These are phyloP conservation scores for Doris montereyensis DNA, from an alignment of 2,888 invertebrate species.

Conservation along the genomic window DNA sequence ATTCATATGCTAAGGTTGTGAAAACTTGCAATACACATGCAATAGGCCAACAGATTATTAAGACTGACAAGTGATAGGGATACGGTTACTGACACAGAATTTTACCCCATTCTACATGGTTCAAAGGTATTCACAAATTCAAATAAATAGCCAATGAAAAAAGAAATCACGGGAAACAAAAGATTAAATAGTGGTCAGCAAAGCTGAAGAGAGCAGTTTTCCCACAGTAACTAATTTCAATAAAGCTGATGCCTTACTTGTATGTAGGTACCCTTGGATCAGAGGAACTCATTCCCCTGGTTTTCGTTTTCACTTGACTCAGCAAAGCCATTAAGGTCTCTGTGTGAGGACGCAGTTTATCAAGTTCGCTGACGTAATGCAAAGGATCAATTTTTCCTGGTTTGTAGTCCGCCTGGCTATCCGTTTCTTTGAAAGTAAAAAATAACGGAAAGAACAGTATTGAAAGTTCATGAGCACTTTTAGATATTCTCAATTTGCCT, in stretches of 20 bases:
- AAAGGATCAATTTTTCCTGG: constrained; percentile 56
- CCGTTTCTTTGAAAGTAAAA: constrained; percentile 25
- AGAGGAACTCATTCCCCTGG: constrained; percentile 58
- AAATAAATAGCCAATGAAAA: too few relatives aligned
- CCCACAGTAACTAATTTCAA: neutral
- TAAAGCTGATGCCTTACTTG: constrained; percentile 60
- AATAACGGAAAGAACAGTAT: too few relatives aligned
- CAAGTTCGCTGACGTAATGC: constrained; percentile 56
- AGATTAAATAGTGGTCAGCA: neutral
- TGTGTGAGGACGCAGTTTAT: constrained; percentile 58
- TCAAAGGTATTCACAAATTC: too few relatives aligned
- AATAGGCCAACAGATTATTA: too few relatives aligned
- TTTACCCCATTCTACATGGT: too few relatives aligned
- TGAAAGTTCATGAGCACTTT: too few relatives aligned
- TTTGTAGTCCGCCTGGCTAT: constrained; percentile 21
- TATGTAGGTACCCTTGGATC: constrained; percentile 65
- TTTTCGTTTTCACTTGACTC: constrained; percentile 59
- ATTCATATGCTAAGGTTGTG: too few relatives aligned
- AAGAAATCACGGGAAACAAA: too few relatives aligned
- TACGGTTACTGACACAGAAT: too few relatives aligned
- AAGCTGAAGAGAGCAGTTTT: neutral
- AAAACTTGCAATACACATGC: too few relatives aligned
- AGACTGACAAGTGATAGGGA: too few relatives aligned
- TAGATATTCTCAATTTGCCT: too few relatives aligned
- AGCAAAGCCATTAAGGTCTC: constrained; percentile 59